Base-by-base conservation (phyloP, 2,797 vertebrate species). In the Anguilla obscura region DNA sequence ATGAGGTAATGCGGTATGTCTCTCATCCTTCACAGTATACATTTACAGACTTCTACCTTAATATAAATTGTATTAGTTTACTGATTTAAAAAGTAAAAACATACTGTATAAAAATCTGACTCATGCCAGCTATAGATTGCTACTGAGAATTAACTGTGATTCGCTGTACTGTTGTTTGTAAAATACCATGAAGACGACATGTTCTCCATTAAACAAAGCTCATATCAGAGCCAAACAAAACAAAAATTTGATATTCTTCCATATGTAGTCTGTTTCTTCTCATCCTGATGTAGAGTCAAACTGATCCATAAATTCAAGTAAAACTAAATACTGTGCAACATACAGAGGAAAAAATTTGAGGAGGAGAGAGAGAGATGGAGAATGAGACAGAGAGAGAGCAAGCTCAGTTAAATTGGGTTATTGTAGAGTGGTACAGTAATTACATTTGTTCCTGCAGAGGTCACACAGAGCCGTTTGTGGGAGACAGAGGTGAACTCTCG, bases 401-500 rank as follows among this genome's bases (percentile, higher is more conserved):
- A 9, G 63, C 63, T 27, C 63, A 69, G 24, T 27, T 69, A 69
- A 69, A 24, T 27, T 6, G 63, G n/a, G 63, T 69, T 69, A 27
- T 27, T n/a, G 63, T 69, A 27, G n/a, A 69, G 63, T 10, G 63
- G 63, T 69, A 69, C 63, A 69, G 48, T 27, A 84, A 52, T 27
- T 54, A 56, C 7, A 54, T n/a, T 12, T 54, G n/a, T 27, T 14
- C 82, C 48, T 24, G 52, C 86, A n/a, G 63, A 60, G 12, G 58
- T 52, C 10, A 58, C 24, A 69, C 63, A 79, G 74, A 40, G 74
- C 33, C 1, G 33, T 45, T 45, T 36, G 36, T 79, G 33, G 3
- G 74, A 79, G 36, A 79, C 74, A 40, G 74, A 40, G 33, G 74
- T 76, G 30, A 76, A 36, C 71, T 36, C 71, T 76, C 71, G 27